Evolutionary conservation across 92 coral and sea anemone genomes (phyloP).

Genomic region (Galaxea fascicularis): DNA sequence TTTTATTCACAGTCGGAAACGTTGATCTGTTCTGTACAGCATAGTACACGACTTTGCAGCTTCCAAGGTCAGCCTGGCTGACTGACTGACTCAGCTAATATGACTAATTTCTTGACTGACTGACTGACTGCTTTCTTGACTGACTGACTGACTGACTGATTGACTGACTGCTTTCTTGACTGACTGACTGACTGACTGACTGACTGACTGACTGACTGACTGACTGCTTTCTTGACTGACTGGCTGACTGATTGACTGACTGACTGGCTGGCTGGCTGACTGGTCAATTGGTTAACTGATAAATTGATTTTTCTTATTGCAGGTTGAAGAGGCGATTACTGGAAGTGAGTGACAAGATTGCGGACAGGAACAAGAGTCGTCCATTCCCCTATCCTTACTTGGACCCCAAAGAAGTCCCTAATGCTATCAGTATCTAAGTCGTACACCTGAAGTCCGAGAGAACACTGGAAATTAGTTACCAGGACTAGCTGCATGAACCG

Average conservation of each 20-base stretch:
- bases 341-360: slow-evolving; percentile 81
- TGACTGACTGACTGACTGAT: too few relatives aligned
- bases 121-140: too few relatives aligned
- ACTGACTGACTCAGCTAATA: too few relatives aligned
- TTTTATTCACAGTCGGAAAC: too few relatives aligned
- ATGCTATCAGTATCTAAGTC: slow-evolving; percentile 92
- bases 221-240: background rate
- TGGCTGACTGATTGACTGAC: background rate
- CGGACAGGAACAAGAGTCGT: slow-evolving; percentile 90
- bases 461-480: slow-evolving; percentile 1
- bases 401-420: slow-evolving; percentile 95
- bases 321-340: slow-evolving; percentile 83
- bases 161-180: too few relatives aligned
- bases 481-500: background rate
- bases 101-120: too few relatives aligned
- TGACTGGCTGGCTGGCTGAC: background rate
- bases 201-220: background rate
- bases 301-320: background rate
- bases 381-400: slow-evolving; percentile 96
- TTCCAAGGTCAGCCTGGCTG: too few relatives aligned
- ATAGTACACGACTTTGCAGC: too few relatives aligned
- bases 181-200: background rate
- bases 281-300: background rate
- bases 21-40: too few relatives aligned
- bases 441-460: background rate